Percentiles rank a stretch among this genome's conserved stretches.
Conservation (phyloP, 2,888 invertebrate species). For the Scaeva pyrastri region DNA sequence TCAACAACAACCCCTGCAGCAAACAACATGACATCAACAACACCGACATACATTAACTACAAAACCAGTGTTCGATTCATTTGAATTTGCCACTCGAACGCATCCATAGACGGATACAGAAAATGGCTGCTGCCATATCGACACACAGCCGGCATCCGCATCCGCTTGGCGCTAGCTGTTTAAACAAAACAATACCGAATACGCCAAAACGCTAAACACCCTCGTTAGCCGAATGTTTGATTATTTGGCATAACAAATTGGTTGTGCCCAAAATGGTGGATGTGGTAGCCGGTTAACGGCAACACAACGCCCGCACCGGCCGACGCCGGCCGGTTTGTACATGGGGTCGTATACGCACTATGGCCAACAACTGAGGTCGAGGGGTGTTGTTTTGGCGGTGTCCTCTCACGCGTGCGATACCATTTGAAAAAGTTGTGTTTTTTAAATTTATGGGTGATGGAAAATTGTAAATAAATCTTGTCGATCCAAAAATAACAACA, state of each 20-base stretch:
- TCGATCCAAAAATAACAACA: conserved; percentile 32
- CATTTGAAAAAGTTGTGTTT: conserved; percentile 20
- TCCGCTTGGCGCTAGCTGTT: neutral
- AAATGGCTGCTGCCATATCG: neutral
- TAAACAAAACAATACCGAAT: conserved; percentile 65
- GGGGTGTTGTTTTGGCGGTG: conserved; percentile 32
- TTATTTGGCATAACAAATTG: conserved; percentile 54
- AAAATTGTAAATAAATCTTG: conserved; percentile 63
- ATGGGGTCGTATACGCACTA: no score
- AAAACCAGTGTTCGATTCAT: conserved; percentile 49
- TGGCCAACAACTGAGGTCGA: neutral
- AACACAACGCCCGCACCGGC: neutral
- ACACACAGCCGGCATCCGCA: no score
- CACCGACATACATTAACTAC: conserved; percentile 20
- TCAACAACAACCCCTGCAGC: conserved; percentile 21
- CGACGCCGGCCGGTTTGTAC: no score
- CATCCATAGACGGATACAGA: conserved; percentile 36
- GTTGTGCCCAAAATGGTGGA: conserved; percentile 8
- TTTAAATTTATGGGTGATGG: conserved; percentile 54
- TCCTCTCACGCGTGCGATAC: conserved; percentile 38
- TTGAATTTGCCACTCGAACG: conserved; percentile 56
- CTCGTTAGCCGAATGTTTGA: conserved; percentile 30
- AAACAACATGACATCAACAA: neutral
- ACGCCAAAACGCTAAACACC: conserved; percentile 59
- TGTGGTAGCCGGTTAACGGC: neutral